A percentile compares a stretch with the other conserved stretches of the same genome.
Evolutionary conservation across 2,797 vertebrate species (phyloP).

Genomic region (Chiroxiphia lanceolata): DNA sequence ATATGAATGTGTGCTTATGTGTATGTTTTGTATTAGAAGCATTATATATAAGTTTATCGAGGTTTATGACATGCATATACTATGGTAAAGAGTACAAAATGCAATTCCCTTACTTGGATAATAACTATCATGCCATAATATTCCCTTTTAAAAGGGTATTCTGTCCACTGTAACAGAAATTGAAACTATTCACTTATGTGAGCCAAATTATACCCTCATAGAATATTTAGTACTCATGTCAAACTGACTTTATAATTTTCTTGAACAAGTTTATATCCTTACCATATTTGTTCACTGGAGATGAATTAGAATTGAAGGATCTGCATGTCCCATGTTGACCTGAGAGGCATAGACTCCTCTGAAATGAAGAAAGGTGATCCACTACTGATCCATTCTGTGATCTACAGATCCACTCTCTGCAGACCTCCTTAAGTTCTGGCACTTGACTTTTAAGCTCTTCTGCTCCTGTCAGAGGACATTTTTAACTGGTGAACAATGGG

Average conservation of each 20-base stretch:
- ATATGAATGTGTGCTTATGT: background rate
- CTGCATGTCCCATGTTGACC: background rate
- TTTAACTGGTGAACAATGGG: background rate
- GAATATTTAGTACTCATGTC: background rate
- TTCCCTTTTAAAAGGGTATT: background rate
- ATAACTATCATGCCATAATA: background rate
- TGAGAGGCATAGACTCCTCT: background rate
- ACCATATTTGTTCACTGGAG: background rate
- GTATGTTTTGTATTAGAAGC: background rate
- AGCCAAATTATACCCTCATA: background rate
- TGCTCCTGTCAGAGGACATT: background rate
- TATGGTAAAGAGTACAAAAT: background rate
- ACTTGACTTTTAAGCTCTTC: background rate
- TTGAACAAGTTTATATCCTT: background rate
- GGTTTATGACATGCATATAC: background rate
- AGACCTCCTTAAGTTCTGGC: background rate
- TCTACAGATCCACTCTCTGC: background rate
- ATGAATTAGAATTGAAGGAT: background rate
- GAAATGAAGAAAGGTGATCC: background rate
- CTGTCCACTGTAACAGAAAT: background rate
- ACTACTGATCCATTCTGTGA: background rate
- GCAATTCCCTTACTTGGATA: background rate
- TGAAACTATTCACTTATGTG: background rate
- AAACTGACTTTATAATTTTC: background rate
- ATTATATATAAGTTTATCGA: background rate